A percentile compares a stretch with the other conserved stretches of the same genome.
Conservation (phyloP, 2,113 vertebrate species). For the Eubucco bourcierii region DNA sequence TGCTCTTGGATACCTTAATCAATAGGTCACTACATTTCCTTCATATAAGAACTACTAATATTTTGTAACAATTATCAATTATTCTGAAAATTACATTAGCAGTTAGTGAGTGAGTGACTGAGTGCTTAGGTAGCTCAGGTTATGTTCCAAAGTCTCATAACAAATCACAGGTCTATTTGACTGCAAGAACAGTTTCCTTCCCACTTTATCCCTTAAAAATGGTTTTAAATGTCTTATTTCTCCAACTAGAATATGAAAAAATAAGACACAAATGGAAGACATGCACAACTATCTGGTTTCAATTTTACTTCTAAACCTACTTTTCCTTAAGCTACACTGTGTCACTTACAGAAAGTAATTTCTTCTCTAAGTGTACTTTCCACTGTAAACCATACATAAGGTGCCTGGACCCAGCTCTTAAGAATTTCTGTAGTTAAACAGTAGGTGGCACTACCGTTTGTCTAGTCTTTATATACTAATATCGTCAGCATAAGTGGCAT, state of each 20-base stretch:
- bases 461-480: neutral
- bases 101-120: neutral
- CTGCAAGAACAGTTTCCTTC: neutral
- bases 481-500: neutral
- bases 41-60: neutral
- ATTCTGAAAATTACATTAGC: neutral
- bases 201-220: neutral
- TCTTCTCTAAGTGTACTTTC: neutral
- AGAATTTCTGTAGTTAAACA: neutral
- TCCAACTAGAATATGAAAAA: neutral
- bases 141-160: neutral
- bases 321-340: neutral
- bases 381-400: neutral
- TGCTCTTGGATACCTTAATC: neutral
- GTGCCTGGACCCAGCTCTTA: neutral
- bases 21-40: neutral
- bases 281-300: neutral
- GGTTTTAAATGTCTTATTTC: neutral
- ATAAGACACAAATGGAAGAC: neutral
- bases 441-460: neutral
- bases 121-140: neutral
- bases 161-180: neutral
- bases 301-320: neutral
- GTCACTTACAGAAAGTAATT: neutral
- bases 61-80: neutral